These are phyloP conservation scores for Orthosia cruda DNA, from an alignment of 2,888 invertebrate species.

Conservation along the genomic window DNA sequence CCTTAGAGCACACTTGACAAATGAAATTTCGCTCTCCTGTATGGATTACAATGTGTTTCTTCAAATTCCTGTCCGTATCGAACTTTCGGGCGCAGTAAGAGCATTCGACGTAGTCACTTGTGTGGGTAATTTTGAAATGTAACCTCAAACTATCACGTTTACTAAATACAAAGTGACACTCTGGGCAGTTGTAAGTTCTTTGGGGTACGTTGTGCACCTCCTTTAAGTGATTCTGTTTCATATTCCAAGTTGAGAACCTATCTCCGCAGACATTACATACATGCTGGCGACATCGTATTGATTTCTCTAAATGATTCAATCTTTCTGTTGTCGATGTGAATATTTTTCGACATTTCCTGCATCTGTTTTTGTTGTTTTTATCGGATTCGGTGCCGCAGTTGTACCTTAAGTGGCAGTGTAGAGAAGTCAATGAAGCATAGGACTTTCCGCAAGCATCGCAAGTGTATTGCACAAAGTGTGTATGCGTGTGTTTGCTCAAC, in stretches of 20 bases:
- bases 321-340: slow-evolving; percentile 57
- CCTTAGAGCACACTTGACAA: slow-evolving; percentile 76
- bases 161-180: slow-evolving; percentile 61
- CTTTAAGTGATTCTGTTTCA: slow-evolving; percentile 69
- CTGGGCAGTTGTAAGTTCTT: slow-evolving; percentile 66
- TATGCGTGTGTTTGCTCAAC: slow-evolving; percentile 70
- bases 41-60: slow-evolving; percentile 70
- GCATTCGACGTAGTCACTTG: slow-evolving; percentile 64
- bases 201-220: slow-evolving; percentile 61
- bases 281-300: slow-evolving; percentile 65
- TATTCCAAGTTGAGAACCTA: slow-evolving; percentile 69
- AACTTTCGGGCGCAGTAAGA: slow-evolving; percentile 68
- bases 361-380: slow-evolving; percentile 42
- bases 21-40: slow-evolving; percentile 74
- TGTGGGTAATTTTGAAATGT: slow-evolving; percentile 72
- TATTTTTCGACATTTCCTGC: slow-evolving; percentile 59
- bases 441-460: slow-evolving; percentile 77
- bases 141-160: slow-evolving; percentile 61
- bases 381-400: slow-evolving; percentile 56
- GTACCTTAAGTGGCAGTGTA: slow-evolving; percentile 71
- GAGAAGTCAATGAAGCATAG: slow-evolving; percentile 69
- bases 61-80: slow-evolving; percentile 65
- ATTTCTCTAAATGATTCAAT: slow-evolving; percentile 58
- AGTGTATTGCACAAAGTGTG: slow-evolving; percentile 75
- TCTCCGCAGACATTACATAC: slow-evolving; percentile 67